Evolutionary conservation across 1,140 invertebrate species (phyloP).

Genomic region (Nomia melanderi): DNA sequence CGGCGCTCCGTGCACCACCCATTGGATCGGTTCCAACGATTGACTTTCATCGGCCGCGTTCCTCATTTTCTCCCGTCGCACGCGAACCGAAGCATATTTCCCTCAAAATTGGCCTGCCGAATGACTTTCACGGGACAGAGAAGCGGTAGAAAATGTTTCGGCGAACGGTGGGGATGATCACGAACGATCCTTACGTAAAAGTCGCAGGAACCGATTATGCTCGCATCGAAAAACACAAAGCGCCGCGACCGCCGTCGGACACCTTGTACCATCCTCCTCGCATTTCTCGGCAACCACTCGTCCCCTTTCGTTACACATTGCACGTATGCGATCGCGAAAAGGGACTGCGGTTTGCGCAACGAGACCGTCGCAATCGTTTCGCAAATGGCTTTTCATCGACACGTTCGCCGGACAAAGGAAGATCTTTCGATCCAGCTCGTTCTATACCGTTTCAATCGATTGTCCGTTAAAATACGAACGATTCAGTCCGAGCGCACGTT

Average conservation of each 20-base stretch:
- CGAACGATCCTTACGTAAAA: slow-evolving; percentile 25
- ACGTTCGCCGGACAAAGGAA: too few relatives aligned
- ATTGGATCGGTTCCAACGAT: slow-evolving; percentile 57
- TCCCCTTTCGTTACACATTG: neutral
- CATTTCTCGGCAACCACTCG: neutral
- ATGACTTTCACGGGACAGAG: slow-evolving; percentile 42
- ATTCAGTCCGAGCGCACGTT: too few relatives aligned
- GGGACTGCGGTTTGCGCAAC: neutral
- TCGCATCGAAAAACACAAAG: slow-evolving; percentile 14
- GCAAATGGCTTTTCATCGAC: slow-evolving; percentile 1
- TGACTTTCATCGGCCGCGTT: slow-evolving; percentile 58
- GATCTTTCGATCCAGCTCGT: too few relatives aligned
- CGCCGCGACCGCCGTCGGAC: neutral
- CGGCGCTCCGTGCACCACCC: slow-evolving; percentile 2
- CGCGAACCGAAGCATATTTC: slow-evolving; percentile 51
- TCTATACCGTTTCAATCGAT: too few relatives aligned
- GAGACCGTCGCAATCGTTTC: neutral
- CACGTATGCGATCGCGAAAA: neutral
- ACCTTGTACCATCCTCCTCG: neutral
- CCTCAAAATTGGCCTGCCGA: slow-evolving; percentile 49
- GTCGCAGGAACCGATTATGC: neutral
- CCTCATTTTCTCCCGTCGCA: slow-evolving; percentile 51
- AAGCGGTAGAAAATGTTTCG: slow-evolving; percentile 21
- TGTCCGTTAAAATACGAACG: too few relatives aligned
- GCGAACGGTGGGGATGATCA: slow-evolving; percentile 28